These are phyloP conservation scores for Tinea semifulvella DNA, from an alignment of 2,888 invertebrate species.

Conservation along the genomic window DNA sequence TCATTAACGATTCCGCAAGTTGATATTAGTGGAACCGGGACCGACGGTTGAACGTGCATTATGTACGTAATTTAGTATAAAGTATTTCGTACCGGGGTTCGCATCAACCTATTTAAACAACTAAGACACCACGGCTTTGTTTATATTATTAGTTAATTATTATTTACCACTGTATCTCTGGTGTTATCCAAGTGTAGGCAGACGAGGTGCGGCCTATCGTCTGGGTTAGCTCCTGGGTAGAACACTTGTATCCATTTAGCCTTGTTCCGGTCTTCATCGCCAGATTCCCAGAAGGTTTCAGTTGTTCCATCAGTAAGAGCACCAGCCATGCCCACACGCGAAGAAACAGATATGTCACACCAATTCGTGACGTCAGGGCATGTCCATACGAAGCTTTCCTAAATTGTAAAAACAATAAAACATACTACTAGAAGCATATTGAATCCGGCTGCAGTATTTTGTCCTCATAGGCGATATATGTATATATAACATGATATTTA, in stretches of 20 bases:
- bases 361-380: slow-evolving; percentile 78
- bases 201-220: slow-evolving; percentile 74
- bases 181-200: slow-evolving; percentile 95
- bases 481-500: too few relatives aligned
- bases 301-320: slow-evolving; percentile 94
- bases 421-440: too few relatives aligned
- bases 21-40: too few relatives aligned
- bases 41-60: too few relatives aligned
- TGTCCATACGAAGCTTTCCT: slow-evolving; percentile 69
- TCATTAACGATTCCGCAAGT: too few relatives aligned
- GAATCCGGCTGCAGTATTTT: too few relatives aligned
- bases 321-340: slow-evolving; percentile 92
- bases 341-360: slow-evolving; percentile 88
- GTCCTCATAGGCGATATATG: too few relatives aligned
- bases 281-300: slow-evolving; percentile 99
- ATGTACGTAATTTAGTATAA: too few relatives aligned
- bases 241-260: slow-evolving; percentile 80
- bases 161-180: slow-evolving; percentile 82
- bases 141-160: neutral
- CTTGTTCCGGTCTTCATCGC: slow-evolving; percentile 95
- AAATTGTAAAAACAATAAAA: too few relatives aligned
- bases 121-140: too few relatives aligned
- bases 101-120: too few relatives aligned
- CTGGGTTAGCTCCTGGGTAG: slow-evolving; percentile 46
- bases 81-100: too few relatives aligned